A percentile compares a stretch with the other conserved stretches of the same genome.
Evolutionary conservation across 53 echinoderm and acorn worm genomes (phyloP).

Genomic region (Echinarachnius parma): DNA sequence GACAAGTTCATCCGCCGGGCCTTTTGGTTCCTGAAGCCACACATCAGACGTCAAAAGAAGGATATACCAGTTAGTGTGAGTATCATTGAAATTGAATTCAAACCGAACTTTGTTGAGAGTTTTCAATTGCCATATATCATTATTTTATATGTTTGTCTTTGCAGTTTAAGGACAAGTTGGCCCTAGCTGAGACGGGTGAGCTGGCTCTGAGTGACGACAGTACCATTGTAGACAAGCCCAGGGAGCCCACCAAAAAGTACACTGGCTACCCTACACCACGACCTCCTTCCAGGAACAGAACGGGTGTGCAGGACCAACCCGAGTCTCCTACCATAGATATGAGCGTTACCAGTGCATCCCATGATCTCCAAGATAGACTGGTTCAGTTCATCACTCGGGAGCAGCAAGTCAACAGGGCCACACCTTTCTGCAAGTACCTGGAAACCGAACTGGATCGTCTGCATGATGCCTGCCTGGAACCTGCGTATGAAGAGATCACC

Average conservation of each 20-base stretch:
- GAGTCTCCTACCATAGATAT: conserved; percentile 30
- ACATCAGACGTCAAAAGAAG: conserved; percentile 27
- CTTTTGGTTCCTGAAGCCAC: conserved; percentile 31
- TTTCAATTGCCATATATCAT: conserved; percentile 3
- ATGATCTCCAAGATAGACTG: conserved; percentile 29
- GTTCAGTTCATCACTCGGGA: conserved; percentile 27
- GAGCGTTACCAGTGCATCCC: conserved; percentile 16
- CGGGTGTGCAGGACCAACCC: conserved; percentile 5
- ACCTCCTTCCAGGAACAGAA: conserved; percentile 14
- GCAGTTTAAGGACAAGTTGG: conserved; percentile 38
- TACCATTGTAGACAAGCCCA: not conserved
- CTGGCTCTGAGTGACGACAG: conserved; percentile 21
- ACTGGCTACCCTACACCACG: conserved; percentile 15
- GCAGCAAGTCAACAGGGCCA: conserved; percentile 26
- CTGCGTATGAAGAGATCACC: conserved; percentile 32
- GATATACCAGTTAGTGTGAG: conserved; percentile 36
- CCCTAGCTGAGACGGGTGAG: conserved; percentile 27
- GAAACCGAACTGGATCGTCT: conserved; percentile 36
- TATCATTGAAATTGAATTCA: conserved; percentile 16
- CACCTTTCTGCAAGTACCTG: conserved; percentile 36
- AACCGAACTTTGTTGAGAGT: conserved; percentile 9
- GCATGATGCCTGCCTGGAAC: conserved; percentile 27
- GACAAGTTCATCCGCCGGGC: conserved; percentile 39
- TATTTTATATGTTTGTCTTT: conserved; percentile 3
- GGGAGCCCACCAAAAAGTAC: conserved; percentile 23